Evolutionary conservation across 2,113 vertebrate genomes (phyloP).

Genomic region (Archilochus colubris): DNA sequence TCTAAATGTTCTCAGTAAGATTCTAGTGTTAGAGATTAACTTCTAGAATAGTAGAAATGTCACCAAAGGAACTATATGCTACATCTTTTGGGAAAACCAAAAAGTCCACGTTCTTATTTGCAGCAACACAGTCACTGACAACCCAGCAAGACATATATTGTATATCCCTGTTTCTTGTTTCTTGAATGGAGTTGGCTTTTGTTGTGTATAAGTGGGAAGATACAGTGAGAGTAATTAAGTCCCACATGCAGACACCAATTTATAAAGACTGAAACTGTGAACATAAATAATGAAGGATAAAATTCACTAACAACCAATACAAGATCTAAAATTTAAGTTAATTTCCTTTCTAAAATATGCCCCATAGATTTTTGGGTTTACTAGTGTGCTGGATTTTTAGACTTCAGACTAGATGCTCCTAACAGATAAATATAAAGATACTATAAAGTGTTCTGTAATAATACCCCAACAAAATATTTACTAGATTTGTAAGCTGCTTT

Average conservation of each 20-base stretch:
- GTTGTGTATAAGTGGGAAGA: background rate
- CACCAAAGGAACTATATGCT: background rate
- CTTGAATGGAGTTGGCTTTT: background rate
- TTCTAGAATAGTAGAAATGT: background rate
- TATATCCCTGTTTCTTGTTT: background rate
- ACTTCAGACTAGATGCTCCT: background rate
- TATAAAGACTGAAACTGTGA: background rate
- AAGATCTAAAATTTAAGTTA: background rate
- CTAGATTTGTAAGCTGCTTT: background rate
- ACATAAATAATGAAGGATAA: background rate
- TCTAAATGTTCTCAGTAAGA: background rate
- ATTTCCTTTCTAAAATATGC: background rate
- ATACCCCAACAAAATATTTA: background rate
- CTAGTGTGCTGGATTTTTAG: background rate
- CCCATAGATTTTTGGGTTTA: background rate
- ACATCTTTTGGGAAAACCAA: background rate
- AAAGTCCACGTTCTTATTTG: background rate
- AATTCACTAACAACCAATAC: background rate
- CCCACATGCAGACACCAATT: accelerated
- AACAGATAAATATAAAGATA: background rate
- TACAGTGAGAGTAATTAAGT: background rate
- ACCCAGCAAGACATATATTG: background rate
- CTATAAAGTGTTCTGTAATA: background rate
- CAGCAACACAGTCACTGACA: background rate
- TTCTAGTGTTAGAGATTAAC: background rate